Base-by-base conservation (phyloP, 1,140 invertebrate genomes). In the Lasaia peninsularis region DNA sequence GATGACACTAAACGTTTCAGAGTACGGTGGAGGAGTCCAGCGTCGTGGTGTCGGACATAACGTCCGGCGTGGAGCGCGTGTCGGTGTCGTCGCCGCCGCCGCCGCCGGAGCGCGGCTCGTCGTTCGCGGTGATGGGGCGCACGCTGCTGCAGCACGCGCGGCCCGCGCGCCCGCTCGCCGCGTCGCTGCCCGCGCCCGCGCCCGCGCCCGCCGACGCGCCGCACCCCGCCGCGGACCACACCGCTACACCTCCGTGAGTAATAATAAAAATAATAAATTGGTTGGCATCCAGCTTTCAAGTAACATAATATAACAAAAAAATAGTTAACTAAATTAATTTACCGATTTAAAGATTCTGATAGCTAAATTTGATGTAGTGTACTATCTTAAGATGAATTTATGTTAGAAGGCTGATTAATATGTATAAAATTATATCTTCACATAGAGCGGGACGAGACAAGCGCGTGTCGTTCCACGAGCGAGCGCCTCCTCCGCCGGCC, bases 41-140 rank as follows among this genome's bases (percentile, higher is more conserved):
- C 4, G 24, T 7, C 0, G 24, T 28, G 24, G 66, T 75, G 54
- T 51, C 61, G 2, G 72, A 77, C 52, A 58, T 75, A 62, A 58
- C 58, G 12, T 52, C 61, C 37, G 64, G 67, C 51, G 54, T 75
- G 51, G 49, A 62, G 12, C 63, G 53, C 40, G 16, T 69, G 49
- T 52, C 56, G n/a, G 51, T 71, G 56, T 20, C 18, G 31, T 51
- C 60, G n/a, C 21, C 93, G 21, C 94, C 94, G 12, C 91, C 93
- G 51, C 94, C 94, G 14, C 94, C 94, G 0, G 93, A 95, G 82
- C 91, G 95, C 62, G 95, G 95, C 37, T 96, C 94, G 2, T 96
- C 94, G 54, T 96, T 95, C 80, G 92, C 94, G 0, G 92, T 95
- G 14, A 96, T 96, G 95, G 88, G 31, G 24, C 51, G 10, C 56